A percentile compares a stretch with the other conserved stretches of the same genome.
Conservation (phyloP, 2,888 invertebrate species). For the Fragum sueziense region DNA sequence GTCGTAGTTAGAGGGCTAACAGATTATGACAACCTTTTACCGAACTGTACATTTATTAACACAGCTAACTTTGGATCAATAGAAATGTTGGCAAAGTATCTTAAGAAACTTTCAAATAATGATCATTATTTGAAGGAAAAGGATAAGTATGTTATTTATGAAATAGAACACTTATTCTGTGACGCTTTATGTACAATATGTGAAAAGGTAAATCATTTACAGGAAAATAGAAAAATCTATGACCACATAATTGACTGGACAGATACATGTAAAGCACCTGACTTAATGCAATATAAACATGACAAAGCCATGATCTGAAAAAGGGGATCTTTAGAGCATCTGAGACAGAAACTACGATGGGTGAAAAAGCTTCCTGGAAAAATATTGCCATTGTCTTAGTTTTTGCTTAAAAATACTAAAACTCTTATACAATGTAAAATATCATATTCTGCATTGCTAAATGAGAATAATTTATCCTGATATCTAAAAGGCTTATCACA, state of each 20-base stretch:
- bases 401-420: too few species aligned
- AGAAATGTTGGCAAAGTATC: constrained; percentile 40
- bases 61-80: constrained; percentile 72
- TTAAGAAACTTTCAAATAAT: constrained; percentile 27
- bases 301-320: too few species aligned
- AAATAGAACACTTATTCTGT: background rate
- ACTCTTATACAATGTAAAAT: too few species aligned
- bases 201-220: constrained; percentile 43
- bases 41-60: constrained; percentile 77
- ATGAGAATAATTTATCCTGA: too few species aligned
- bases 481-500: too few species aligned
- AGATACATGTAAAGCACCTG: too few species aligned
- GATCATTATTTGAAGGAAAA: constrained; percentile 41
- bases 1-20: constrained; percentile 71
- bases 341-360: too few species aligned
- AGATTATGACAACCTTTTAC: constrained; percentile 72
- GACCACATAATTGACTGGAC: constrained; percentile 23
- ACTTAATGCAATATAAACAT: too few species aligned
- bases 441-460: too few species aligned
- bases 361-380: too few species aligned
- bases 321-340: too few species aligned
- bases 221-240: constrained; percentile 30
- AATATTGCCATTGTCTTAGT: too few species aligned
- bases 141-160: constrained; percentile 25
- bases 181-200: constrained; percentile 39